A percentile compares a stretch with the other conserved stretches of the same genome.
Evolutionary conservation across 2,888 invertebrate genomes (phyloP).

Genomic region (Euplagia quadripunctaria): DNA sequence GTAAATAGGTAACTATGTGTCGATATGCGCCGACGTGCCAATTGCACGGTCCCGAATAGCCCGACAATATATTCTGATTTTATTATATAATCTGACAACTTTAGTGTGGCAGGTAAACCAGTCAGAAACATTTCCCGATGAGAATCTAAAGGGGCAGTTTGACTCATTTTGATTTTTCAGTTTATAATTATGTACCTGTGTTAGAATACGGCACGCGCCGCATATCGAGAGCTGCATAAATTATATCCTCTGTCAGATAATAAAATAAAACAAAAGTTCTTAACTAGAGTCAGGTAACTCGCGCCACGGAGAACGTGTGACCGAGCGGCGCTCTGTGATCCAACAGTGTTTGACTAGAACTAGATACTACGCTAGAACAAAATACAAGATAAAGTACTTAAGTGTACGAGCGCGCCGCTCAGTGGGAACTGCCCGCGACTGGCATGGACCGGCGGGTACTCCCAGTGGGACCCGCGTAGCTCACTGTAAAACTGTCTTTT

Average conservation of each 20-base stretch:
- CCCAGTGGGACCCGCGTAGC: background rate
- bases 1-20: conserved; percentile 77
- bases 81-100: conserved; percentile 17
- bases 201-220: conserved; percentile 46
- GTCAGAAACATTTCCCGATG: background rate
- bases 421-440: conserved; percentile 7
- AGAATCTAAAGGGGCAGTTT: background rate
- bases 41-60: conserved; percentile 46
- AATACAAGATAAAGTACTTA: conserved; percentile 32
- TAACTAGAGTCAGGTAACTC: conserved; percentile 78
- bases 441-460: background rate
- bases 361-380: conserved; percentile 55
- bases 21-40: conserved; percentile 60
- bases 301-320: conserved; percentile 53
- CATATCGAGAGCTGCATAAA: conserved; percentile 70
- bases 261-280: conserved; percentile 68
- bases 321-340: conserved; percentile 46
- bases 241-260: conserved; percentile 63
- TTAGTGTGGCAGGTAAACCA: background rate
- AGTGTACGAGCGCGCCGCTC: conserved; percentile 30
- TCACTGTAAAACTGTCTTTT: conserved; percentile 8
- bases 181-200: background rate
- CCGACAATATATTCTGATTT: conserved; percentile 22
- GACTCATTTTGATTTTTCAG: background rate
- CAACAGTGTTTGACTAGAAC: conserved; percentile 62